phyloP scores from a whole-genome alignment of 2,797 vertebrate genomes.

The Ceryle rudis region DNA sequence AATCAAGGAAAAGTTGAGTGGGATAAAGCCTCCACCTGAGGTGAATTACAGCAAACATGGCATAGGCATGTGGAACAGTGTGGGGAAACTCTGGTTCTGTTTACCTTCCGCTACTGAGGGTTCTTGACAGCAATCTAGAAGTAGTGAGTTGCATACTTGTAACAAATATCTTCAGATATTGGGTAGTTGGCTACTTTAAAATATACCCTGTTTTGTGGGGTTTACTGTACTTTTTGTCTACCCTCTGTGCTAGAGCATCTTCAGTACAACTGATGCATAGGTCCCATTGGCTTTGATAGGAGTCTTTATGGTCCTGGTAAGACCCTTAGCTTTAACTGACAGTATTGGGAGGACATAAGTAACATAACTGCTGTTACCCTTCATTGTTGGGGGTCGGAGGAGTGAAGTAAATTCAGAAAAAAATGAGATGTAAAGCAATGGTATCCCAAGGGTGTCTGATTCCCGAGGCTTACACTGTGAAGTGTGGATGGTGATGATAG shows the following conservation, averaged over 20 bases:
- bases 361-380: not conserved
- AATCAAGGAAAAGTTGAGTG: not conserved
- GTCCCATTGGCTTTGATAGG: not conserved
- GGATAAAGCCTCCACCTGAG: not conserved
- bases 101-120: not conserved
- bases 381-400: fast-evolving
- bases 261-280: not conserved
- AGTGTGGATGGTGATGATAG: not conserved
- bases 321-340: not conserved
- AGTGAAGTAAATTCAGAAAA: not conserved
- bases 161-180: not conserved
- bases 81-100: not conserved
- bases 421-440: not conserved
- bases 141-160: not conserved
- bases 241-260: not conserved
- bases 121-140: not conserved
- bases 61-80: not conserved
- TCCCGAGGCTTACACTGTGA: not conserved
- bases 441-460: not conserved
- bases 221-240: not conserved
- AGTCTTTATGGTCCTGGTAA: not conserved
- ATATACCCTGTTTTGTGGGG: not conserved
- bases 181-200: not conserved
- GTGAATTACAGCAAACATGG: not conserved
- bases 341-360: not conserved